A percentile compares a stretch with the other conserved stretches of the same genome.
phyloP scores from a whole-genome alignment of 2,113 vertebrate genomes.

The Serilophus lunatus region DNA sequence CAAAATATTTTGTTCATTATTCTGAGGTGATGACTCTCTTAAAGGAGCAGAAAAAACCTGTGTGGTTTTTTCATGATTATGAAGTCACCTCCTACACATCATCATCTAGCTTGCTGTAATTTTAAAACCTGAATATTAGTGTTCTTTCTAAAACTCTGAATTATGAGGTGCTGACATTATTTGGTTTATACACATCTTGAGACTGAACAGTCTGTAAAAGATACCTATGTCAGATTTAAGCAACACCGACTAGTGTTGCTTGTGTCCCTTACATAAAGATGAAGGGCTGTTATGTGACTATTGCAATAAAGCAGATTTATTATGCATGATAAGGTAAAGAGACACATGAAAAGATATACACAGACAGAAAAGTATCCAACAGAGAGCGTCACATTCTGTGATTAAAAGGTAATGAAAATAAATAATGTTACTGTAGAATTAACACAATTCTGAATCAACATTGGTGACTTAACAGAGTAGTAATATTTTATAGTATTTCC shows the following conservation, averaged over 20 bases:
- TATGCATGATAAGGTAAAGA: background rate
- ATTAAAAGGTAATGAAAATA: background rate
- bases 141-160: background rate
- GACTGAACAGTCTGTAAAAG: background rate
- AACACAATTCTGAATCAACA: background rate
- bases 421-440: background rate
- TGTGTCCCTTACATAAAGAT: background rate
- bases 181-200: background rate
- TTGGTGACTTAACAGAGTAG: background rate
- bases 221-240: background rate
- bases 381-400: background rate
- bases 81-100: background rate
- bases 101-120: background rate
- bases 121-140: background rate
- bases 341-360: background rate
- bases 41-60: background rate
- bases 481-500: background rate
- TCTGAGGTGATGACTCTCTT: background rate
- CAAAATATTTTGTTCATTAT: background rate
- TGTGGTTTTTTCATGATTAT: rapidly evolving
- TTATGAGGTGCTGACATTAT: background rate
- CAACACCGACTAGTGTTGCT: background rate
- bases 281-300: background rate
- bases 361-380: background rate
- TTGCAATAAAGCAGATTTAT: background rate